Base-by-base conservation (phyloP, 2,113 vertebrate species). In the Saguinus imperator region DNA sequence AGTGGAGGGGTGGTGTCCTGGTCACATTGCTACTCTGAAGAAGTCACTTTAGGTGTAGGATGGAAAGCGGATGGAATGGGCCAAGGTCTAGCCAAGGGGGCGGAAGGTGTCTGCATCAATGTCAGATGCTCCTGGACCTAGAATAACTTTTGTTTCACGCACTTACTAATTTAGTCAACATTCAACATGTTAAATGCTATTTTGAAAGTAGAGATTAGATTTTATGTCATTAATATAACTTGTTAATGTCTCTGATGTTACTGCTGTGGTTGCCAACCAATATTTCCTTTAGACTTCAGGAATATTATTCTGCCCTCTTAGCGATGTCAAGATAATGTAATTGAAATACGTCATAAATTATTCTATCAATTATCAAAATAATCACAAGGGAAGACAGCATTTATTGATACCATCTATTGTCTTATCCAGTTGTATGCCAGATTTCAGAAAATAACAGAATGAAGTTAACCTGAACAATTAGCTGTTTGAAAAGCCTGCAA, bases 181-280 rank as follows among this genome's bases (percentile, higher is more conserved):
- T 40, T 50, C 37, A 25, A 29, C 11, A 20, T 4, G 8, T 2
- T 32, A n/a, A 84, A 66, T 55, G 76, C 37, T 40, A 77, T 45
- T 75, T 81, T 45, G 12, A 76, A 89, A 82, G 32, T 20, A 58
- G 70, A 87, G 6, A 66, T 80, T 57, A 64, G 18, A 58, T 70
- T 64, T 81, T 43, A 45, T 43, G 1, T 18, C 8, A 7, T 57
- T 77, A 18, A 70, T 37, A 73, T 43, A 40, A 32, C 64, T 82
- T 48, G 77, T 80, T 43, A 37, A 6, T 12, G 2, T 16, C 13
- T 58, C 20, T 32, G 1, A 12, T 27, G 21, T n/a, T 48, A 45
- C 37, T 12, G 57, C 14, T 66, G 6, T 18, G 40, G 35, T 5
- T 3, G 37, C 45, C 79, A 58, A 4, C 0, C 0, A 5, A 3